Evolutionary conservation across 2,888 invertebrate species (phyloP), one percentile per base, ranked within the genome.

Genomic region (Peribatodes rhomboidaria): DNA sequence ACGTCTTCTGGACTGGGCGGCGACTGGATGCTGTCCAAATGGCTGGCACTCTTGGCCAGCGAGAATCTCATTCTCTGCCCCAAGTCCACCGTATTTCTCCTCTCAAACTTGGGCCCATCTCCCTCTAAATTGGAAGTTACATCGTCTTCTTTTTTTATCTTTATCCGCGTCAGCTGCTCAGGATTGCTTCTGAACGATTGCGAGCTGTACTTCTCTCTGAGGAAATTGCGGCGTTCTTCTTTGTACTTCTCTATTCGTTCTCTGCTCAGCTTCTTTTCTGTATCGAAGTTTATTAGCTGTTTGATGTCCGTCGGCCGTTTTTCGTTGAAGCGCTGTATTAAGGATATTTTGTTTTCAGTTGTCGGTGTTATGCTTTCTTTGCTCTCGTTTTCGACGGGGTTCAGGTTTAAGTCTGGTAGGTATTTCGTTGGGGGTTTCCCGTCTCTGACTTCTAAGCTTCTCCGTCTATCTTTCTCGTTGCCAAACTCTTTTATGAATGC

Each of bases 191-290:
- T 94, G 65, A 98, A 96, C 10, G 97, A 96, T 73, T 97, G 97
- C 0, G 97, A 96, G 69, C 97, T 96, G 83, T 97, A 98, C 84
- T 97, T 98, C 81, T 98, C 97, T 49, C 97, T 94, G 13, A 98
- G 88, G 78, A 97, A 97, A 73, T 96, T 96, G 55, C 98, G 94
- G n/a, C 98, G 92, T 81, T 98, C 98, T 81, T 98, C 97, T 88
- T 98, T 98, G 83, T 98, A 98, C 83, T 97, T 96, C 86, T 98
- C 98, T 70, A 98, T 74, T 49, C 98, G 90, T 80, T 98, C 98
- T 50, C 98, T 92, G 76, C 96, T 96, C 20, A 95, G 81, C 66
- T 96, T 95, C 60, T 94, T 94, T 8, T 95, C 90, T 0, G 94
- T 87, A 20, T 94, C 93, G 53, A 89, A 76, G 0, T 78, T 88